Evolutionary conservation across 2,113 vertebrate genomes (phyloP).

Genomic region (Antennarius striatus): DNA sequence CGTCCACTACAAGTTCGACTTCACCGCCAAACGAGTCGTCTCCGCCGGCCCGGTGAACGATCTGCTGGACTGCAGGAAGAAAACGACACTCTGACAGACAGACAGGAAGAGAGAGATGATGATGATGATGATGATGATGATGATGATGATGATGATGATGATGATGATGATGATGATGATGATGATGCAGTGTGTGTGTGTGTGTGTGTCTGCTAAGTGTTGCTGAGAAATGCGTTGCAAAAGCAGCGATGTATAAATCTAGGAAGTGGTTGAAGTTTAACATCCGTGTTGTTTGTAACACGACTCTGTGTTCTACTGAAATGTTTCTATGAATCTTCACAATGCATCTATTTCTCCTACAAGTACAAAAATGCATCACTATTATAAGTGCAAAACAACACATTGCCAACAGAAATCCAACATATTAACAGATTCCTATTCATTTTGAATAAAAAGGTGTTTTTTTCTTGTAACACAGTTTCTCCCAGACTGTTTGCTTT

Average conservation of each 20-base stretch:
- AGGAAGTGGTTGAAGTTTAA: conserved; percentile 27
- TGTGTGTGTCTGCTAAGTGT: not conserved
- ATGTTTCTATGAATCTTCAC: no score
- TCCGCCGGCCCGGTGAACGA: conserved; percentile 25
- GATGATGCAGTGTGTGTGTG: not conserved
- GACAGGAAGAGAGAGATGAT: not conserved
- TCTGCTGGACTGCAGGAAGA: conserved; percentile 47
- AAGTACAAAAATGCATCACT: no score
- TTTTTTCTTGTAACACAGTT: not conserved
- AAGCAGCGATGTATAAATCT: conserved; percentile 7
- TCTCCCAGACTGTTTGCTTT: not conserved
- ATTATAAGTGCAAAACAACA: no score
- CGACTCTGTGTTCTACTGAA: no score
- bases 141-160: not conserved
- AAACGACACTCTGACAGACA: not conserved
- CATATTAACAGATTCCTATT: no score
- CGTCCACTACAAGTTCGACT: conserved; percentile 52
- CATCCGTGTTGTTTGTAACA: not conserved
- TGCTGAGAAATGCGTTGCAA: not conserved
- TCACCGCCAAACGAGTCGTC: conserved; percentile 15
- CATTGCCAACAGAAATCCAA: no score
- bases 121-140: not conserved
- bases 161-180: not conserved
- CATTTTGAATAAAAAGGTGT: no score
- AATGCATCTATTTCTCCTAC: no score